A percentile compares a stretch with the other conserved stretches of the same genome.
These are phyloP conservation scores for Oasisia sp. DNA, from an alignment of 2,888 invertebrate species.

Conservation along the genomic window DNA sequence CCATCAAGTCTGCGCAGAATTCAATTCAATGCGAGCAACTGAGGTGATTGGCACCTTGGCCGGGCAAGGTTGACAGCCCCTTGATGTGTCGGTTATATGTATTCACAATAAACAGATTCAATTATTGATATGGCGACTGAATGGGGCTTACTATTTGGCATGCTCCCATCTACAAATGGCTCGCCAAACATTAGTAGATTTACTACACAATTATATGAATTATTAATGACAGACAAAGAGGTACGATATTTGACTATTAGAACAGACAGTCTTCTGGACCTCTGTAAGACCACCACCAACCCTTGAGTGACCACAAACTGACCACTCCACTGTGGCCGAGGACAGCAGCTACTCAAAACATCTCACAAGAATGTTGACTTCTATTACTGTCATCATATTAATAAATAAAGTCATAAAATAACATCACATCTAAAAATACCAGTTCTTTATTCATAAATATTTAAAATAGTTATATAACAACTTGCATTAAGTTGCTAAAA, in stretches of 20 bases:
- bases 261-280: background rate
- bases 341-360: background rate
- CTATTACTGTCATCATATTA: too few species aligned
- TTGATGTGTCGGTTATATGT: background rate
- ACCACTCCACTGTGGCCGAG: background rate
- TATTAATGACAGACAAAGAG: background rate
- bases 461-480: background rate
- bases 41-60: background rate
- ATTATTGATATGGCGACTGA: background rate
- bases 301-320: background rate
- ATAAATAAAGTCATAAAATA: background rate
- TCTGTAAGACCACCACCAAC: background rate
- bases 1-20: background rate
- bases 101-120: background rate
- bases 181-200: background rate
- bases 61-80: background rate
- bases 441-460: background rate
- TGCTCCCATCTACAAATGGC: background rate
- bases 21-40: background rate
- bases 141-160: conserved; percentile 1
- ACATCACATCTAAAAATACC: background rate
- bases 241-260: background rate
- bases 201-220: conserved; percentile 13
- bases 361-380: background rate
- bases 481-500: background rate